Percentiles rank a stretch among this genome's conserved stretches.
Conservation (phyloP, 2,797 vertebrate species). For the Mormyrops boulengeri region DNA sequence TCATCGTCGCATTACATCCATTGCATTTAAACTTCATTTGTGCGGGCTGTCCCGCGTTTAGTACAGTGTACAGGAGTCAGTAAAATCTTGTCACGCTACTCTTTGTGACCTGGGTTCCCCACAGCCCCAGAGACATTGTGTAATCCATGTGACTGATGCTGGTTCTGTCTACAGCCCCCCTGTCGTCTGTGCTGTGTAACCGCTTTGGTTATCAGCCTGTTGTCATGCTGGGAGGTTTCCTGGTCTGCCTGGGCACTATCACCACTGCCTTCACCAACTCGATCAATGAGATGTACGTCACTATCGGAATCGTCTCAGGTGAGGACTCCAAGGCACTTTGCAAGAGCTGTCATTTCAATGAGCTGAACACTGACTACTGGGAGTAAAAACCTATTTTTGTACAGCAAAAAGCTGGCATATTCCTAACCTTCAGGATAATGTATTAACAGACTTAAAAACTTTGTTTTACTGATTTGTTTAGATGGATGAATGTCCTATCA, state of each 20-base stretch:
- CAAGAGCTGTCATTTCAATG: background rate
- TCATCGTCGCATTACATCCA: background rate
- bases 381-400: background rate
- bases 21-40: background rate
- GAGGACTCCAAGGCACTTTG: background rate
- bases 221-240: constrained; percentile 79
- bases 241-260: constrained; percentile 76
- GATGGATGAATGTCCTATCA: background rate
- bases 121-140: background rate
- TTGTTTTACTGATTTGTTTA: background rate
- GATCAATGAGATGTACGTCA: constrained; percentile 81
- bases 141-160: background rate
- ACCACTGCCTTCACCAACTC: constrained; percentile 66
- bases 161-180: constrained; percentile 63
- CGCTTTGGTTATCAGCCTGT: constrained; percentile 73
- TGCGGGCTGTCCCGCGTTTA: background rate
- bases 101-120: background rate
- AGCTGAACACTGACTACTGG: background rate
- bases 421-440: background rate
- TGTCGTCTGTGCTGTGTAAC: constrained; percentile 77
- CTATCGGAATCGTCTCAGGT: constrained; percentile 80
- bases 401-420: background rate
- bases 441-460: background rate
- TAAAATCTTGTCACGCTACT: background rate
- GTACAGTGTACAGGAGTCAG: background rate